These are phyloP conservation scores for Progne subis DNA, from an alignment of 2,113 vertebrate genomes.

Conservation along the genomic window DNA sequence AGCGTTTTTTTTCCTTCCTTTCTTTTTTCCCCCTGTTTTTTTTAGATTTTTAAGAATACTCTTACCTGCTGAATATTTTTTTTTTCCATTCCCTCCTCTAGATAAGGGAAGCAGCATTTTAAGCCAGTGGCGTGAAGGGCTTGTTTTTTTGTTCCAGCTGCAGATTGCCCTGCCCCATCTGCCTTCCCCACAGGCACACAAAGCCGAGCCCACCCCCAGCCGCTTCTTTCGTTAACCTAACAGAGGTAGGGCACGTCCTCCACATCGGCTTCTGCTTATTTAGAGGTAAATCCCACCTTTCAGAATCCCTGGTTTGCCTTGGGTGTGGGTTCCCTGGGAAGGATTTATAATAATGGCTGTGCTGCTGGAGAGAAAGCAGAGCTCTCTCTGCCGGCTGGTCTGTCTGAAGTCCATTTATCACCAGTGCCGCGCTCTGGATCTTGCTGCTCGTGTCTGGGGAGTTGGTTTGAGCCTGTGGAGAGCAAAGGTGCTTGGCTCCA, in stretches of 20 bases:
- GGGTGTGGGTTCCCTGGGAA: background rate
- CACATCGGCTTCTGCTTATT: accelerated
- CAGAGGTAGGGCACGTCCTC: background rate
- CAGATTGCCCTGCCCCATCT: background rate
- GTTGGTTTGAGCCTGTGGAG: background rate
- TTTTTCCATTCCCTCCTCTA: background rate
- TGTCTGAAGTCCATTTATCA: background rate
- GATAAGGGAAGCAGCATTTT: background rate
- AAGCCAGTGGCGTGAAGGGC: background rate
- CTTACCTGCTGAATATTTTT: background rate
- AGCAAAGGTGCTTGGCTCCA: background rate
- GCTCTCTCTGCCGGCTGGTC: background rate
- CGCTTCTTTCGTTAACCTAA: accelerated
- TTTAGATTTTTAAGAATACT: background rate
- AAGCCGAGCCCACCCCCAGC: background rate
- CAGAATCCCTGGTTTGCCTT: background rate
- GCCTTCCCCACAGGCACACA: background rate
- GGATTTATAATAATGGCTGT: background rate
- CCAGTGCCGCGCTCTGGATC: background rate
- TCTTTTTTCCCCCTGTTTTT: accelerated
- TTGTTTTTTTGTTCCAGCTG: background rate
- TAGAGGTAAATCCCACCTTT: background rate
- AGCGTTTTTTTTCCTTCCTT: accelerated
- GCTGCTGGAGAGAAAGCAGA: background rate
- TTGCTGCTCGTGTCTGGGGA: accelerated